These are phyloP conservation scores for Ceratothoa steindachneri DNA, from an alignment of 2,888 invertebrate species.

Conservation along the genomic window DNA sequence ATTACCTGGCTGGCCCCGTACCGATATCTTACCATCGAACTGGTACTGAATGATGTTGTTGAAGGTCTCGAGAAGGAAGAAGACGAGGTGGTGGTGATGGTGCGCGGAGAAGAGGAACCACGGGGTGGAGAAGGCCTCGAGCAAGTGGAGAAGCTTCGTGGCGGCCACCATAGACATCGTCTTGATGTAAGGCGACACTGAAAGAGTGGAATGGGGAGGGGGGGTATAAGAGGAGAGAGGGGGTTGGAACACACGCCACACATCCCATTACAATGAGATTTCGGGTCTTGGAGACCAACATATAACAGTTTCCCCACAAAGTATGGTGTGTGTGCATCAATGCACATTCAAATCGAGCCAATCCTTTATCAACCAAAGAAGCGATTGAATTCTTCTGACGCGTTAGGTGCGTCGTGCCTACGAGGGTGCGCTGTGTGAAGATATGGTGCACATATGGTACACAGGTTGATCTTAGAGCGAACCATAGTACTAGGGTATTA, in stretches of 20 bases:
- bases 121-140: constrained; percentile 97
- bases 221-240: background rate
- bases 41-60: constrained; percentile 99
- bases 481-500: too few species aligned
- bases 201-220: constrained; percentile 38
- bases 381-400: too few species aligned
- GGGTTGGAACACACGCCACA: background rate
- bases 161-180: constrained; percentile 98
- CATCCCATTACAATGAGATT: background rate
- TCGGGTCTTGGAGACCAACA: background rate
- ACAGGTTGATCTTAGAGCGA: too few species aligned
- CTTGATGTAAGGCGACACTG: constrained; percentile 97
- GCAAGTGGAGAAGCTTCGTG: constrained; percentile 89
- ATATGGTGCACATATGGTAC: too few species aligned
- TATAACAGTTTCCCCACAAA: too few species aligned
- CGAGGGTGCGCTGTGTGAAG: too few species aligned
- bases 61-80: constrained; percentile 96
- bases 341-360: too few species aligned
- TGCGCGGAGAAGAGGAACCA: constrained; percentile 97
- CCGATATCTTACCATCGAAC: constrained; percentile 82
- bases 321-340: too few species aligned
- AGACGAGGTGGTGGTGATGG: constrained; percentile 95
- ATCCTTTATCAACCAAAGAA: too few species aligned
- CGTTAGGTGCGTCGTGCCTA: too few species aligned
- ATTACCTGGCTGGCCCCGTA: too few species aligned